Percentiles rank a stretch among this genome's conserved stretches.
phyloP scores from a whole-genome alignment of 2,797 vertebrate species.

The Thaleichthys pacificus region DNA sequence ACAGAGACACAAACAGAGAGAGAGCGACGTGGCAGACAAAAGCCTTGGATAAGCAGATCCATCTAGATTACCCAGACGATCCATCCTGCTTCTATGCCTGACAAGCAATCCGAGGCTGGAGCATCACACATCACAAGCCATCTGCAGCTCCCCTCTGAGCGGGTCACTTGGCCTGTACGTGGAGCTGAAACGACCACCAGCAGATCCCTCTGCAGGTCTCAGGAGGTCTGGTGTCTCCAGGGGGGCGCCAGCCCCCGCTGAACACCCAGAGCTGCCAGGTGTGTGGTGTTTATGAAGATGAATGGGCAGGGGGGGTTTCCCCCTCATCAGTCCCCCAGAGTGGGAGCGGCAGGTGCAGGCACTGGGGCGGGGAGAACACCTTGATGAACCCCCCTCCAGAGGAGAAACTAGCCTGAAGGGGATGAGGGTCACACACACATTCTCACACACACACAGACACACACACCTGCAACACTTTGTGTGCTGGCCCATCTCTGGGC shows the following conservation, averaged over 20 bases:
- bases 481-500: background rate
- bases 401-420: constrained; percentile 26
- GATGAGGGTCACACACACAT: background rate
- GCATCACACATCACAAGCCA: too few species aligned
- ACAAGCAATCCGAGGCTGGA: background rate
- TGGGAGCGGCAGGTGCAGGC: constrained; percentile 69
- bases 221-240: background rate
- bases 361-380: constrained; percentile 59
- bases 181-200: too few species aligned
- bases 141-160: too few species aligned
- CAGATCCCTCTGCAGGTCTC: background rate
- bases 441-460: background rate
- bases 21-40: too few species aligned
- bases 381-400: constrained; percentile 67
- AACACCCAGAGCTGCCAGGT: constrained; percentile 27
- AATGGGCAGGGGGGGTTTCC: constrained; percentile 56
- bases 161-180: too few species aligned
- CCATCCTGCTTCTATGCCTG: background rate
- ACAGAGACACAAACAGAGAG: too few species aligned
- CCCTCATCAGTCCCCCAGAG: constrained; percentile 60
- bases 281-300: constrained; percentile 61
- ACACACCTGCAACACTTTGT: constrained; percentile 33
- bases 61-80: background rate
- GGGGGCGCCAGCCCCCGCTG: too few species aligned
- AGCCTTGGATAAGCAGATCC: background rate